Base-by-base conservation (phyloP, 2,888 invertebrate genomes). In the Ecliptopera silaceata region DNA sequence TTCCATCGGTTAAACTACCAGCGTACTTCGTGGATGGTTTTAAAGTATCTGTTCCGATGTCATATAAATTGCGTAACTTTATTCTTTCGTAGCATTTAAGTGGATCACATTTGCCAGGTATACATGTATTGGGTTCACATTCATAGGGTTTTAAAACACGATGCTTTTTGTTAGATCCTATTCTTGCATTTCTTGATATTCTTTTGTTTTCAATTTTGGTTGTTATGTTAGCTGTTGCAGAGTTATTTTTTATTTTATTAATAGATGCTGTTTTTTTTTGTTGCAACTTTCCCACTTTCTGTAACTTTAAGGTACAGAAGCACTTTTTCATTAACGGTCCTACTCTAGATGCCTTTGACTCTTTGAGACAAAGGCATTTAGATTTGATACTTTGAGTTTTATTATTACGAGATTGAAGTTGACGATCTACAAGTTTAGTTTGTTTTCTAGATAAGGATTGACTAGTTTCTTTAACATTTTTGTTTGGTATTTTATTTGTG, bases 41-140 rank as follows among this genome's bases (percentile, higher is more conserved):
- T 20, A 38, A 15, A 13, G 39, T 29, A 41, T 56, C 65, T 36
- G 34, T 60, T 49, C 44, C 48, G 50, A 36, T 54, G 45, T 42
- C 56, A 42, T 22, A 67, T 53, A 43, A n/a, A 45, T 60, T 45
- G 32, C 64, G 69, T 54, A 49, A 58, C 59, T 69, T 70, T 20
- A 73, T 75, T 55, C 63, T 59, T 67, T 74, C 61, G 15, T 65
- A 59, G 46, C 77, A 76, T 60, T 72, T 56, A 43, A 66, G 47
- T 22, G 78, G 74, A 63, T 77, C 64, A 56, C 79, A 79, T 49
- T 68, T 48, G 20, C 71, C 72, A 48, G 77, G 75, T 15, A 68
- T 53, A 59, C 75, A 77, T 22, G 66, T 58, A 13, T 71, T 71
- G 15, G 76, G 74, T 66, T 78, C 78, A 69, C 75, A 79, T 69